Conservation (phyloP, 2,797 vertebrate species). For the Siniperca scherzeri region DNA sequence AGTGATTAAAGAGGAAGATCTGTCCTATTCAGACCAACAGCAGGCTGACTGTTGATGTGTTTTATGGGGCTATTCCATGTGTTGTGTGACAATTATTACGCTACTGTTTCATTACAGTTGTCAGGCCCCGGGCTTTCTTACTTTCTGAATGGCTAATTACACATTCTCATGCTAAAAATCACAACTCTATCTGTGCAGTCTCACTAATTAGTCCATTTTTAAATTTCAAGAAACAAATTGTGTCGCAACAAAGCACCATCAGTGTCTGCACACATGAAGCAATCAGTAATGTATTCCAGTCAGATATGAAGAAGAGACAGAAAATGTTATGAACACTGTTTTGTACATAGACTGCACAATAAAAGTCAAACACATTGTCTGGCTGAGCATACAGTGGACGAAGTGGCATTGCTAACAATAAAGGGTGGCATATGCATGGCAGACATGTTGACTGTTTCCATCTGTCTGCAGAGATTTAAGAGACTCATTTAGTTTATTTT, state of each 20-base stretch:
- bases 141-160: constrained; percentile 38
- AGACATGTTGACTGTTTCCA: constrained; percentile 3
- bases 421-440: not conserved
- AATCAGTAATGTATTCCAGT: constrained; percentile 23
- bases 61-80: constrained; percentile 40
- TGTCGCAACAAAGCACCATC: constrained; percentile 12
- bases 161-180: constrained; percentile 42
- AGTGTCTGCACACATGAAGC: not conserved
- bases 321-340: constrained; percentile 2
- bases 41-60: constrained; percentile 43
- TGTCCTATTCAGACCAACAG: constrained; percentile 32
- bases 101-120: constrained; percentile 42
- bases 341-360: not conserved
- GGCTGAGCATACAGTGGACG: constrained; percentile 7
- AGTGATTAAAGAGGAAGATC: constrained; percentile 35
- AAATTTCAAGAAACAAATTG: constrained; percentile 14
- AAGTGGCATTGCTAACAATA: not conserved
- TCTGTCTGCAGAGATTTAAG: constrained; percentile 29
- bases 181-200: constrained; percentile 16
- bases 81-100: constrained; percentile 44
- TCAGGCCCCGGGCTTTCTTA: constrained; percentile 1
- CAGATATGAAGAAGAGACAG: constrained; percentile 11
- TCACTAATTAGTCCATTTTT: constrained; percentile 47
- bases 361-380: constrained; percentile 10
- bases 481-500: not conserved